Conservation (phyloP, 35 echinoderm and acorn worm genomes). For the Lytechinus pictus region DNA sequence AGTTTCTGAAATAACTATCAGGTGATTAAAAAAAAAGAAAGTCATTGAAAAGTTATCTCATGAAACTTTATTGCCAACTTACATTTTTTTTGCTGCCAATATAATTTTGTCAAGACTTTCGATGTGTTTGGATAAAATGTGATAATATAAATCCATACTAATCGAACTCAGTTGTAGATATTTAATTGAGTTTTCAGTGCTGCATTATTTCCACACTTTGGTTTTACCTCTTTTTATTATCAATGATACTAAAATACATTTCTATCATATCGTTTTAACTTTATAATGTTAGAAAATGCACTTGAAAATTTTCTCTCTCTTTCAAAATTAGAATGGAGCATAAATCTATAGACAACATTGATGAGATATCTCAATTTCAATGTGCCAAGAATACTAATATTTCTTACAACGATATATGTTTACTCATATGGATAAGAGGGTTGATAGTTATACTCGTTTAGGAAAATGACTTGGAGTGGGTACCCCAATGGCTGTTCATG, state of each 20-base stretch:
- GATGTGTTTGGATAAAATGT: too few relatives aligned
- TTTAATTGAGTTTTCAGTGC: not conserved
- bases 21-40: too few relatives aligned
- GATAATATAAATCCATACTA: too few relatives aligned
- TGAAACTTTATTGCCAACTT: too few relatives aligned
- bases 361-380: not conserved
- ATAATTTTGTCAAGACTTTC: too few relatives aligned
- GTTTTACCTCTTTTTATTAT: not conserved
- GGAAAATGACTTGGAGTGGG: not conserved
- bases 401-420: not conserved
- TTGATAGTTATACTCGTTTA: not conserved
- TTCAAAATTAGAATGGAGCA: not conserved
- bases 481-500: not conserved
- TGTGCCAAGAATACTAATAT: not conserved
- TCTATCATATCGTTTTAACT: not conserved
- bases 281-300: not conserved
- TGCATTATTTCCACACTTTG: not conserved
- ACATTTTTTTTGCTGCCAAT: too few relatives aligned
- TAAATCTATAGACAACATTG: not conserved
- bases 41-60: too few relatives aligned
- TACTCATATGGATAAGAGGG: not conserved
- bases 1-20: too few relatives aligned
- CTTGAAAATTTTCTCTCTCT: not conserved
- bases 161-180: too few relatives aligned
- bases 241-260: not conserved